phyloP scores from a whole-genome alignment of 2,888 invertebrate genomes.

The Thera britannica region DNA sequence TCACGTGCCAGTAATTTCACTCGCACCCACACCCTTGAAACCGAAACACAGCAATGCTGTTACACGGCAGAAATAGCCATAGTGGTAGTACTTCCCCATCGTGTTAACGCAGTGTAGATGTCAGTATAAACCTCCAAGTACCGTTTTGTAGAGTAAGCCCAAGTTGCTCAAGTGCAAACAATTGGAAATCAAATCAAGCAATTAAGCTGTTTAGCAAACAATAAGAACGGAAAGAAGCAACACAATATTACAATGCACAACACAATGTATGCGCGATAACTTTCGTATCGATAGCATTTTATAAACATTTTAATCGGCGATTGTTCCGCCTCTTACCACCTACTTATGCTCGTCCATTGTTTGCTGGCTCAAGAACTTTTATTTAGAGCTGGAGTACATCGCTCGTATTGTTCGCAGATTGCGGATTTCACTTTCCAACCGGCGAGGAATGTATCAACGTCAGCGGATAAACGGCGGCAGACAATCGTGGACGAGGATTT shows the following conservation, averaged over 20 bases:
- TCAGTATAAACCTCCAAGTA: neutral
- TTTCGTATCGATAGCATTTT: slow-evolving; percentile 65
- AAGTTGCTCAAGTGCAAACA: slow-evolving; percentile 7
- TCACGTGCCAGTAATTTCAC: too few species aligned
- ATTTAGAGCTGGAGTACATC: slow-evolving; percentile 57
- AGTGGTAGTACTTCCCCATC: too few species aligned
- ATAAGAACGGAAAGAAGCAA: slow-evolving; percentile 43
- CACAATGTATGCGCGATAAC: slow-evolving; percentile 57
- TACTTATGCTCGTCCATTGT: slow-evolving; percentile 72
- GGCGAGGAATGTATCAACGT: slow-evolving; percentile 67
- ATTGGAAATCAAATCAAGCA: slow-evolving; percentile 30
- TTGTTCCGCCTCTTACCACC: slow-evolving; percentile 72
- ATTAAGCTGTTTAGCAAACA: slow-evolving; percentile 45
- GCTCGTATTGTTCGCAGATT: slow-evolving; percentile 61
- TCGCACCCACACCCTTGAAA: too few species aligned
- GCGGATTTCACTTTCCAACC: slow-evolving; percentile 52
- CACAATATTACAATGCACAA: slow-evolving; percentile 41
- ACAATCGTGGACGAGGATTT: slow-evolving; percentile 58
- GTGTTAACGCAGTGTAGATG: neutral
- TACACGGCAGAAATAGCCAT: too few species aligned
- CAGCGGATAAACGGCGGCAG: slow-evolving; percentile 57
- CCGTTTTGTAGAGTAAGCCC: neutral
- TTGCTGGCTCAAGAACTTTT: slow-evolving; percentile 55
- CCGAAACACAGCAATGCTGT: too few species aligned
- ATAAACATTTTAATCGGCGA: slow-evolving; percentile 79